Evolutionary conservation across 2,797 vertebrate species (phyloP).

Genomic region (Ispidina picta): DNA sequence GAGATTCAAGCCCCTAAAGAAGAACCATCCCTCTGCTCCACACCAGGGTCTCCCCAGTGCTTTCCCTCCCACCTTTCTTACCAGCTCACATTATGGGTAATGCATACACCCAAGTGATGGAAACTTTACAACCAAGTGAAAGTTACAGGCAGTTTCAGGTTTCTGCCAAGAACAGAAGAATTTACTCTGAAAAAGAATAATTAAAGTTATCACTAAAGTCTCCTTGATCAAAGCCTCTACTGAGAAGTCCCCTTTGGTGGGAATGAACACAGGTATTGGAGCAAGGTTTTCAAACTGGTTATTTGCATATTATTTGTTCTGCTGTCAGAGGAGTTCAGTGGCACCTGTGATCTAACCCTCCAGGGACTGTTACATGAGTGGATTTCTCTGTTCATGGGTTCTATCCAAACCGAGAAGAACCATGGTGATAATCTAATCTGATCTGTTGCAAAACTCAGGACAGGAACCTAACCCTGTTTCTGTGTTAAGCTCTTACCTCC

Average conservation of each 20-base stretch:
- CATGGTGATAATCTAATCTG: neutral
- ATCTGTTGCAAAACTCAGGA: neutral
- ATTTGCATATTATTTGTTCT: slow-evolving; percentile 36
- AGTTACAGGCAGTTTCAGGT: neutral
- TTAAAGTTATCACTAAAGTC: neutral
- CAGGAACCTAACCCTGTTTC: neutral
- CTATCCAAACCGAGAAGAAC: neutral
- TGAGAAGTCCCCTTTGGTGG: neutral
- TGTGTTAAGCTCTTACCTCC: neutral
- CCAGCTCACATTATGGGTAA: neutral
- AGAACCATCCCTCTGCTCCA: neutral
- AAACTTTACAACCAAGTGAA: neutral
- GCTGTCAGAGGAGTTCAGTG: neutral
- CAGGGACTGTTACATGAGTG: neutral
- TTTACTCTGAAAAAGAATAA: neutral
- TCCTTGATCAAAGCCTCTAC: neutral
- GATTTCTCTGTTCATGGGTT: neutral
- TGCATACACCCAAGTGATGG: rapidly evolving
- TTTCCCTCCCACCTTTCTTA: neutral
- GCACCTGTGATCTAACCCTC: neutral
- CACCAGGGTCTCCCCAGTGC: neutral
- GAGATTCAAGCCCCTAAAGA: neutral
- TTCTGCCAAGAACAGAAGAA: neutral
- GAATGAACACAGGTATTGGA: neutral
- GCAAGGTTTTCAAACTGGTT: neutral